These are phyloP conservation scores for Chaetura pelagica DNA, from an alignment of 2,113 vertebrate genomes.

Conservation along the genomic window DNA sequence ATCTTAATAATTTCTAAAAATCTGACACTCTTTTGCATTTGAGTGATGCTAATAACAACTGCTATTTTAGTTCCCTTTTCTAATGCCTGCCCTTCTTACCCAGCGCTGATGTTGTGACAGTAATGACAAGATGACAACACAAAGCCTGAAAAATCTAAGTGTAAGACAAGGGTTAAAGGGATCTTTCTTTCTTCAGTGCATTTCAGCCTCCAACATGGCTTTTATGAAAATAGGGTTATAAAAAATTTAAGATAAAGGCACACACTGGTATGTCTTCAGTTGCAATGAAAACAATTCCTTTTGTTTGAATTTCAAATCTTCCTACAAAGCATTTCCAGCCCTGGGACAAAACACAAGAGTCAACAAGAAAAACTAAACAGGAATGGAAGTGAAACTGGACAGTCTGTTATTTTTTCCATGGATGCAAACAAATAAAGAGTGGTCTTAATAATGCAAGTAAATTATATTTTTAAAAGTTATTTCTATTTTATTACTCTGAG, in stretches of 20 bases:
- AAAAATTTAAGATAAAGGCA: neutral
- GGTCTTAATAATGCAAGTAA: neutral
- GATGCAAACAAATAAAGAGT: neutral
- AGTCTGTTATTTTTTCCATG: neutral
- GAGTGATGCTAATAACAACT: slow-evolving; percentile 8
- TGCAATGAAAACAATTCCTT: neutral
- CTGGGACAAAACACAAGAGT: neutral
- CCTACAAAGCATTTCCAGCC: neutral
- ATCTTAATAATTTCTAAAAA: neutral
- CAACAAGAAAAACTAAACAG: neutral
- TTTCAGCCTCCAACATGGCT: neutral
- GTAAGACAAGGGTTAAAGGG: neutral
- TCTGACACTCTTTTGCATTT: neutral
- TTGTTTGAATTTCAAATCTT: neutral
- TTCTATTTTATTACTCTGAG: slow-evolving; percentile 4
- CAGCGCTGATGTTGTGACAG: neutral
- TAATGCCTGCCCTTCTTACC: neutral
- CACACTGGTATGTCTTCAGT: neutral
- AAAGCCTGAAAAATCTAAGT: neutral
- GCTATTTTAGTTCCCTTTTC: neutral
- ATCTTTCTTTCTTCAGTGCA: neutral
- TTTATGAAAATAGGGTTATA: neutral
- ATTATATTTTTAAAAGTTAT: neutral
- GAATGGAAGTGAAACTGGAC: neutral
- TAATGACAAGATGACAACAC: neutral